Evolutionary conservation across 1,140 invertebrate species (phyloP), one percentile per base, ranked within the genome.

Genomic region (Diuraphis noxia): DNA sequence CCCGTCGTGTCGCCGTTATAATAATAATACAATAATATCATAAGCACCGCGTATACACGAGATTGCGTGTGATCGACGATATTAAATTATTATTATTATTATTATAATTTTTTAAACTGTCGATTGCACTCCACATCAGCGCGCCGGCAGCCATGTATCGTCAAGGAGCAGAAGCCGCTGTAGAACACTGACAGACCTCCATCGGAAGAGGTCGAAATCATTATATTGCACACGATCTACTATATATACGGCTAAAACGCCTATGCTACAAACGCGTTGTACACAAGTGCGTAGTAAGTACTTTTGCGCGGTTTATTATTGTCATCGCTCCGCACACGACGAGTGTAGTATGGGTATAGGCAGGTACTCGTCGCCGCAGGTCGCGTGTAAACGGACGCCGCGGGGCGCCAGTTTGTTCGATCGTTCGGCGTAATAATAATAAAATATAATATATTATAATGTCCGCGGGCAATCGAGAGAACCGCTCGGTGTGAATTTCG

Each of bases 401-500:
- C 25, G 25, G 81, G 81, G 36, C 17, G 41, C 40, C 30, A 34
- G 40, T 43, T 34, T 43, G 82, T 84, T 43, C 84, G 19, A 36
- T 86, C 21, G n/a, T 21, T 49, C 43, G 21, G 43, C 19, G 36
- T 36, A 38, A 49, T 49, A 49, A n/a, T n/a, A n/a, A n/a, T n/a
- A n/a, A n/a, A n/a, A n/a, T n/a, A n/a, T n/a, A n/a, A 30, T 41
- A 82, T 30, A 82, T 40, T 40, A 81, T 38, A 82, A 82, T 23
- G 36, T 41, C 23, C 36, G 0, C 4, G 7, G 21, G 41, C n/a
- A 79, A 63, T 79, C 63, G 40, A 46, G 63, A 72, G 43, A 43
- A 77, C 63, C 6, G 52, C 63, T 63, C 1, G 34, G 38, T 41
- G 88, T 89, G 88, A 89, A 89, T 46, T 89, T 79, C 40, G 40